Evolutionary conservation across 2,113 vertebrate genomes (phyloP).

Genomic region (Macrotus californicus): DNA sequence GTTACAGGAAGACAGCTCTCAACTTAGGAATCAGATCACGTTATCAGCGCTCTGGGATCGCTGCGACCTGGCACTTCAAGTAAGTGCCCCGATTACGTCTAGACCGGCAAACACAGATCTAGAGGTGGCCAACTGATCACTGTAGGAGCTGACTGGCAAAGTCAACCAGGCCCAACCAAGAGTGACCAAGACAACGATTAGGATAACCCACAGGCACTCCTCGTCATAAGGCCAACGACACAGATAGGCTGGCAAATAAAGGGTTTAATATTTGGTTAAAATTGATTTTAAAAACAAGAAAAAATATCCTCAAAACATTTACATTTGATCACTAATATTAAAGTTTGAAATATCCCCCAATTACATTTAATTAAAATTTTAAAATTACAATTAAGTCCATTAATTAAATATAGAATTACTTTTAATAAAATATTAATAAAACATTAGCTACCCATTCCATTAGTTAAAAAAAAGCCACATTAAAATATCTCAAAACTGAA

Average conservation of each 20-base stretch:
- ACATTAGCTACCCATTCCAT: slow-evolving; percentile 78
- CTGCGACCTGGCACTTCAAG: slow-evolving; percentile 87
- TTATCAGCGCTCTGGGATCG: slow-evolving; percentile 85
- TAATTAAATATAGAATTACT: slow-evolving; percentile 72
- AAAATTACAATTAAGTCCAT: slow-evolving; percentile 65
- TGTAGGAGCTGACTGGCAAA: slow-evolving; percentile 94
- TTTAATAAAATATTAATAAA: slow-evolving; percentile 71
- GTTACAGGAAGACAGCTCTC: slow-evolving; percentile 88
- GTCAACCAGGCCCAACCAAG: slow-evolving; percentile 97
- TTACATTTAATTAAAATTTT: slow-evolving; percentile 72
- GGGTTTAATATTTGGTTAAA: slow-evolving; percentile 99
- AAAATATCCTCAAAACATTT: slow-evolving; percentile 82
- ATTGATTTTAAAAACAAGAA: slow-evolving; percentile 84
- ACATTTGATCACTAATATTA: slow-evolving; percentile 78
- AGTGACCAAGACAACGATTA: slow-evolving; percentile 99
- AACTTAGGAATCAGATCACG: slow-evolving; percentile 90
- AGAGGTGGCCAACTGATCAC: slow-evolving; percentile 94
- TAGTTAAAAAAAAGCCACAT: slow-evolving; percentile 71
- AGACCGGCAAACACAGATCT: slow-evolving; percentile 95
- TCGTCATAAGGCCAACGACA: slow-evolving; percentile 98
- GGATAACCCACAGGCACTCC: slow-evolving; percentile 94
- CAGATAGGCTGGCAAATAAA: slow-evolving; percentile 99
- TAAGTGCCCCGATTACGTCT: slow-evolving; percentile 87
- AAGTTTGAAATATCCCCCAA: slow-evolving; percentile 74
- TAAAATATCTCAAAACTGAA: slow-evolving; percentile 76